phyloP scores from a whole-genome alignment of 1,140 invertebrate species.

The Bactericera cockerelli region DNA sequence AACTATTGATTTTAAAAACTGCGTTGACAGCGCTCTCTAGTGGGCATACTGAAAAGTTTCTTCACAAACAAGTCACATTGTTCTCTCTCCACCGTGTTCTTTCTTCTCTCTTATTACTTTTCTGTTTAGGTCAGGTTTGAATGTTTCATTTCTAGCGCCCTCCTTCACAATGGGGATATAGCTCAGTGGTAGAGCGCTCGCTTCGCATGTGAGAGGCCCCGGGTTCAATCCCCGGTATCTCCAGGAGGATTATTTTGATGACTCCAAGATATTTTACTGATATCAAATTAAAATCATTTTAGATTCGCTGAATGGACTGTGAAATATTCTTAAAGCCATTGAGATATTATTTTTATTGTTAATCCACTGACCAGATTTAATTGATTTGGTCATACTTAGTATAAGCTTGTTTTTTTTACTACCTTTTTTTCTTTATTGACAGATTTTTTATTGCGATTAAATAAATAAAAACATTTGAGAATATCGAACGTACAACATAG shows the following conservation, averaged over 20 bases:
- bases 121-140: neutral
- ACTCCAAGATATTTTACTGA: neutral
- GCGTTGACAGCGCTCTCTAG: neutral
- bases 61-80: neutral
- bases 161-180: slow-evolving; percentile 63
- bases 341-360: neutral
- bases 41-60: neutral
- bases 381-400: no score
- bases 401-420: neutral
- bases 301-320: neutral
- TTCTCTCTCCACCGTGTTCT: neutral
- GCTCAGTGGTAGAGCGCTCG: no score
- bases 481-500: no score
- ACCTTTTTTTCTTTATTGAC: no score
- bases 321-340: neutral
- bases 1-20: neutral
- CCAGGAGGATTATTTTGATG: slow-evolving; percentile 27
- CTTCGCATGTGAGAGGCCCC: slow-evolving; percentile 86
- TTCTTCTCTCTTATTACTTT: neutral
- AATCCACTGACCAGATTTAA: neutral
- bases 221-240: slow-evolving; percentile 72
- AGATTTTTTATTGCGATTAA: no score
- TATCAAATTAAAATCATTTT: no score
- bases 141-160: neutral
- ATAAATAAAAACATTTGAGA: no score